These are phyloP conservation scores for Eolophus roseicapilla DNA, from an alignment of 2,113 vertebrate species.

Conservation along the genomic window DNA sequence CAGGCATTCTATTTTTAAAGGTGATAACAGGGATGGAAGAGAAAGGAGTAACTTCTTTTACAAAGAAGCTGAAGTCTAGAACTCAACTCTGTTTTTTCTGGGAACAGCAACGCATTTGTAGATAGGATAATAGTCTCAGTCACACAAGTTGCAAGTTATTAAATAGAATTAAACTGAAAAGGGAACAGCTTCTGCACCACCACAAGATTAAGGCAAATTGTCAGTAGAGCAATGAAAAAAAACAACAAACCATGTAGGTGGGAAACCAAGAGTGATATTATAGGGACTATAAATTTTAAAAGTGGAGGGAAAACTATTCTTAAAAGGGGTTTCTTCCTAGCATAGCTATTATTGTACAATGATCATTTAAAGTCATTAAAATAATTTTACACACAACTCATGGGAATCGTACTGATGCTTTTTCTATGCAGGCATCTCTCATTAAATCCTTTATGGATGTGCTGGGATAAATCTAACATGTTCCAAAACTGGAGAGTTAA, in stretches of 20 bases:
- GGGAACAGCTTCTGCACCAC: background rate
- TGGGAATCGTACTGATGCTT: background rate
- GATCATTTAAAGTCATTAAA: background rate
- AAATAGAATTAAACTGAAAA: constrained; percentile 1
- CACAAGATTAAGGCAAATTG: constrained; percentile 17
- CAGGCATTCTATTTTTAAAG: background rate
- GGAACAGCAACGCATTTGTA: background rate
- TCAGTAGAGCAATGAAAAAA: background rate
- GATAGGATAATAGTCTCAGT: background rate
- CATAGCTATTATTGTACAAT: background rate
- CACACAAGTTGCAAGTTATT: constrained; percentile 4
- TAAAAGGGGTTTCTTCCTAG: constrained; percentile 10
- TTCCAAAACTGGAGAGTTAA: background rate
- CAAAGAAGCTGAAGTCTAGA: background rate
- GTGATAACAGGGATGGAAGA: background rate
- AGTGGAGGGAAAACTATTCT: constrained; percentile 4
- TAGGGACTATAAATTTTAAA: background rate
- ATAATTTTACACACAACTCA: background rate
- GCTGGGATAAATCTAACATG: background rate
- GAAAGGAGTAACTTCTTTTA: background rate
- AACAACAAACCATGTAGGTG: background rate
- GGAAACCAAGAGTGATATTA: constrained; percentile 1
- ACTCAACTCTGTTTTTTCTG: background rate
- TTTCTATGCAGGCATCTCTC: background rate
- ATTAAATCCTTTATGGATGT: background rate